Base-by-base conservation (phyloP, 92 coral and sea anemone species). In the Umimayanthus kanabou region DNA sequence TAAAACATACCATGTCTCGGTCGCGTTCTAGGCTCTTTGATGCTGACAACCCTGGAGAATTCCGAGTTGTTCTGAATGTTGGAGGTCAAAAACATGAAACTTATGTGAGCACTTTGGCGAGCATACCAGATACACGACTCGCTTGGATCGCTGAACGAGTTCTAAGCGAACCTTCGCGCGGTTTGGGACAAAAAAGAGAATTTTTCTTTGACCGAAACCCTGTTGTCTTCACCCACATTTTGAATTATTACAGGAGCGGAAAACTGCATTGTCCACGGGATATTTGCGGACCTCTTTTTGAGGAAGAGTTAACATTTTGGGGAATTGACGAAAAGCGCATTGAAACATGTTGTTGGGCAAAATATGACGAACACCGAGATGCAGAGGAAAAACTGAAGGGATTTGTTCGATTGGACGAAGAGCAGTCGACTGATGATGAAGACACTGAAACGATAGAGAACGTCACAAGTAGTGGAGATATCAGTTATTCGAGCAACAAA, bases 271-370 rank as follows among this genome's bases (percentile, higher is more conserved):
- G 98, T 58, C 99, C 99, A 39, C 95, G 99, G 47, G 99, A 97
- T 64, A 95, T 97, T 14, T 97, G 99, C 69, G 99, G 99, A 1
- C 99, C 99, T 4, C 92, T 97, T 72, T 97, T 97, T 73, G 99
- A 96, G 73, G 99, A 97, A 81, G 99, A 97, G 79, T 89, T 97
- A 4, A 91, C 90, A 39, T 97, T 93, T 76, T 97, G 99, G 99
- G 99, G 99, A 26, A 93, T 97, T 77, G 98, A 97, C 82, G 95
- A 96, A 58, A 97, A 97, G 77, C 96, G 90, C 67, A 97, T 97
- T 72, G 99, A 97, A 81, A 96, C 99, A 1, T 97, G 99, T 66
- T 97, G 99, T 80, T 97, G 99, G 99, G 98, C 99, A 14, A 95
- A 97, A 81, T 97, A 95, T 40, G 99, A 97, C 84, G 99, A 97